Conservation (phyloP, 2,797 vertebrate genomes). For the Trichosurus vulpecula region DNA sequence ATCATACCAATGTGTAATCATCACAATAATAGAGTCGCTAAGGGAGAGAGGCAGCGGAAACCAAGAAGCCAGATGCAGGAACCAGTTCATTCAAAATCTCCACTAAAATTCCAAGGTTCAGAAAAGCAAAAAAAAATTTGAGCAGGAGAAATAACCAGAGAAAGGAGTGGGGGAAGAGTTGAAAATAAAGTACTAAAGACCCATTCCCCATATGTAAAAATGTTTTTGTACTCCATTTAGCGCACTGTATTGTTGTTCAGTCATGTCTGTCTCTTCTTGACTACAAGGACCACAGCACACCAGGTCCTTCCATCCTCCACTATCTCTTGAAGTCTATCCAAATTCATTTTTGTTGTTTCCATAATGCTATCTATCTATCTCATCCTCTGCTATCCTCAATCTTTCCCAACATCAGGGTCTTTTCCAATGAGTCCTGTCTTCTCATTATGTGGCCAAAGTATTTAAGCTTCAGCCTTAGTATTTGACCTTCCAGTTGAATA, state of each 20-base stretch:
- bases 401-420: too few species aligned
- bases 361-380: too few species aligned
- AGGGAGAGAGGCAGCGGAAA: neutral
- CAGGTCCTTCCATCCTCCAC: neutral
- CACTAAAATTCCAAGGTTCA: neutral
- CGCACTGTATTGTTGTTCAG: neutral
- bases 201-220: neutral
- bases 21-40: neutral
- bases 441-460: too few species aligned
- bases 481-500: too few species aligned
- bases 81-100: neutral
- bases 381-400: too few species aligned
- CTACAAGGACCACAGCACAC: neutral
- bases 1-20: neutral
- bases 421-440: too few species aligned
- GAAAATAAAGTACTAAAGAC: neutral
- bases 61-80: neutral
- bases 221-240: neutral
- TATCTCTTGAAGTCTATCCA: too few species aligned
- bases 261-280: neutral
- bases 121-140: neutral
- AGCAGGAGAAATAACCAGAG: neutral
- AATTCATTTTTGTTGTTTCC: too few species aligned
- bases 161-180: neutral
- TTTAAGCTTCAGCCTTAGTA: too few species aligned